These are phyloP conservation scores for Odontomyia ornata DNA, from an alignment of 2,888 invertebrate species.

Conservation along the genomic window DNA sequence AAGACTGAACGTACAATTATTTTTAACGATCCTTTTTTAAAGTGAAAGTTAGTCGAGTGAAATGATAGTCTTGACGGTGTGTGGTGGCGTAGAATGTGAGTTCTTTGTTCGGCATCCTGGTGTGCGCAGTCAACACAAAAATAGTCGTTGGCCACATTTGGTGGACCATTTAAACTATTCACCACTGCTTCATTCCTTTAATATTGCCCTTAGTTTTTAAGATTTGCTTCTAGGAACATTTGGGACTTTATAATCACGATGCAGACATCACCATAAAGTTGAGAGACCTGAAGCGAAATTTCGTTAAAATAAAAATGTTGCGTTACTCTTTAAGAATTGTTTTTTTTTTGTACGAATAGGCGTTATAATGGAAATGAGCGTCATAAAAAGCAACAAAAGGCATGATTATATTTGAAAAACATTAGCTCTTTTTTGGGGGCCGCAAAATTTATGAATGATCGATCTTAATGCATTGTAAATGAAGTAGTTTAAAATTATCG, in stretches of 20 bases:
- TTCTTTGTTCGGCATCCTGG: background rate
- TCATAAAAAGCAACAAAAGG: no score
- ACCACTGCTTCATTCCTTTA: constrained; percentile 8
- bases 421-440: no score
- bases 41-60: constrained; percentile 17
- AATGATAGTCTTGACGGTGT: background rate
- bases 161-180: background rate
- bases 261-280: constrained; percentile 8
- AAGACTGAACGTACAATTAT: constrained; percentile 25
- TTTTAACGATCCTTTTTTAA: constrained; percentile 24
- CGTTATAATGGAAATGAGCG: no score
- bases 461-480: no score
- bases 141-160: constrained; percentile 7
- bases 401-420: no score
- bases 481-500: no score
- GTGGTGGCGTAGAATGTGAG: background rate
- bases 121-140: background rate
- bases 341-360: no score
- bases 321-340: background rate
- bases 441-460: no score
- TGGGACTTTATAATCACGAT: background rate
- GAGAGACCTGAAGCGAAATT: background rate
- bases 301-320: background rate
- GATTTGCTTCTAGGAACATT: background rate
- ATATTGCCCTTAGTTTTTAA: constrained; percentile 19